Conservation (phyloP, 2,888 invertebrate species). For the Epsilonema sp. region DNA sequence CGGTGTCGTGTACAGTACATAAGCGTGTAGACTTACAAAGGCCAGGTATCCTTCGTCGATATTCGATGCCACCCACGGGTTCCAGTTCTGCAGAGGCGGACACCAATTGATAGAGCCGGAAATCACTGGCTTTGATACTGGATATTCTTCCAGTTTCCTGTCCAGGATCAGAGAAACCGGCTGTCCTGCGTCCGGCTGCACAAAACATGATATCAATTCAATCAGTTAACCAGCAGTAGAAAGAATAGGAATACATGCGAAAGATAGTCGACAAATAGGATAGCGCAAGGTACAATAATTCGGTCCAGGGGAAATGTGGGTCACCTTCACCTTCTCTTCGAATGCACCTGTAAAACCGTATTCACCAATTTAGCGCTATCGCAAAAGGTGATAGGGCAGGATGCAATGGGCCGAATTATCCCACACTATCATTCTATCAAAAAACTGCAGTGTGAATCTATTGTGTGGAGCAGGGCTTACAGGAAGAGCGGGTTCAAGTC, state of each 20-base stretch:
- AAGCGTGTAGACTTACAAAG: constrained; percentile 27
- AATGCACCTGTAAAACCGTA: no score
- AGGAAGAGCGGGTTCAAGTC: constrained; percentile 10
- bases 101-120: constrained; percentile 83
- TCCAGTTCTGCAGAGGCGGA: constrained; percentile 87
- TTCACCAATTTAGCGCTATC: no score
- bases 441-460: no score
- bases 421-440: no score
- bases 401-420: no score
- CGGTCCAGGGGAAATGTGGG: no score
- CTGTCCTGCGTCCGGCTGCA: background rate
- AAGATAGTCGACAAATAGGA: background rate
- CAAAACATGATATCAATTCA: background rate
- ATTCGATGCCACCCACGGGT: constrained; percentile 85
- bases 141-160: constrained; percentile 44
- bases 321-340: no score
- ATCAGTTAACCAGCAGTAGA: no score
- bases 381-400: no score
- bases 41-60: constrained; percentile 66
- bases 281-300: background rate
- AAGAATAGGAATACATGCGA: background rate
- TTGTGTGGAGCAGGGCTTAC: background rate
- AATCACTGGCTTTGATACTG: constrained; percentile 40
- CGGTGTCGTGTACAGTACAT: no score
- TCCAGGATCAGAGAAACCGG: constrained; percentile 39